A percentile compares a stretch with the other conserved stretches of the same genome.
Conservation (phyloP, 2,888 invertebrate species). For the Apomyelois bistriatella region DNA sequence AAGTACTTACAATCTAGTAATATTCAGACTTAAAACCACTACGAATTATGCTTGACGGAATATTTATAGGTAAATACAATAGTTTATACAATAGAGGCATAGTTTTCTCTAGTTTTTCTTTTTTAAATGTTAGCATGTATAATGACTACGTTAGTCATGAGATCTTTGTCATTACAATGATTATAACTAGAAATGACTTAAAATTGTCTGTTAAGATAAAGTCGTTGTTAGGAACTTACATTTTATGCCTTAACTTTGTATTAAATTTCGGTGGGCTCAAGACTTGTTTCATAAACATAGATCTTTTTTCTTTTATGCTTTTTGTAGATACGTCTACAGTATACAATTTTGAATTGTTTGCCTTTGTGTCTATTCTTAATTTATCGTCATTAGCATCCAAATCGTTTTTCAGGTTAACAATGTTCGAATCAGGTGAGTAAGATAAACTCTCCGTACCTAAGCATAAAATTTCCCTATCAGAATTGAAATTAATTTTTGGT, state of each 20-base stretch:
- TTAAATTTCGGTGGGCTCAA: constrained; percentile 79
- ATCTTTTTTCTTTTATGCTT: constrained; percentile 73
- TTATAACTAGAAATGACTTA: not conserved
- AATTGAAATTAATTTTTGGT: constrained; percentile 61
- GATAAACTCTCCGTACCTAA: constrained; percentile 56
- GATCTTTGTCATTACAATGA: constrained; percentile 37
- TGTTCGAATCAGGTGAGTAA: constrained; percentile 40
- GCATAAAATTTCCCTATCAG: constrained; percentile 70
- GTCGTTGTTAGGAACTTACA: constrained; percentile 26
- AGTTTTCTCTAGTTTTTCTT: not conserved
- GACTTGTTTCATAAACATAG: constrained; percentile 79
- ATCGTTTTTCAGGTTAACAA: constrained; percentile 46
- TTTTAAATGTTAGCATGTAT: not conserved
- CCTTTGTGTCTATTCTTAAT: constrained; percentile 30
- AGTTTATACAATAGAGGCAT: no score
- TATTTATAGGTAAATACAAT: no score
- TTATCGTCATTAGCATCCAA: constrained; percentile 33
- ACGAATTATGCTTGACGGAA: no score
- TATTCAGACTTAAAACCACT: no score
- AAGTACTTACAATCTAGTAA: not conserved
- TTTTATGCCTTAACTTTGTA: constrained; percentile 63
- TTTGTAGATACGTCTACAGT: constrained; percentile 33
- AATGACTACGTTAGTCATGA: constrained; percentile 48
- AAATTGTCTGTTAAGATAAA: not conserved
- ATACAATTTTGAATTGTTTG: constrained; percentile 28